Evolutionary conservation across 2,113 vertebrate species (phyloP).

Genomic region (Tyrannus savana): DNA sequence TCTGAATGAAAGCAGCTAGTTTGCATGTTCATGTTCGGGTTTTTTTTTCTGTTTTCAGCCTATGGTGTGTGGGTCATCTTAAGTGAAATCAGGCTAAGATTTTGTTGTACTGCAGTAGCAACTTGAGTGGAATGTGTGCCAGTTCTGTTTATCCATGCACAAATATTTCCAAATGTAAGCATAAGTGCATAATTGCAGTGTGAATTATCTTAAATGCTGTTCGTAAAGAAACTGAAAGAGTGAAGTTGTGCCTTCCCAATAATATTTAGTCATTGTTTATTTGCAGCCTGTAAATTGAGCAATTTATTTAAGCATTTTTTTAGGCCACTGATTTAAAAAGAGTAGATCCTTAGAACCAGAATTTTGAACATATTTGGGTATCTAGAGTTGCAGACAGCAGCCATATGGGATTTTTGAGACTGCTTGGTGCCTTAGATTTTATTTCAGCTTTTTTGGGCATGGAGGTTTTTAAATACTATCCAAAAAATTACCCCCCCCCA

Average conservation of each 20-base stretch:
- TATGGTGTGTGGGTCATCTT: background rate
- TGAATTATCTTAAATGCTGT: background rate
- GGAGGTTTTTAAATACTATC: background rate
- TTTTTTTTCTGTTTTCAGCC: background rate
- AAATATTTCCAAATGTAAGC: background rate
- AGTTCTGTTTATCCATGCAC: background rate
- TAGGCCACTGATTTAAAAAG: background rate
- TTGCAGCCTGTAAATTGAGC: background rate
- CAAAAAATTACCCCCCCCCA: background rate
- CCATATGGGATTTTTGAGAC: background rate
- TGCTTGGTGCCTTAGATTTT: background rate
- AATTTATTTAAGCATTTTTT: background rate
- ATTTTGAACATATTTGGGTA: background rate
- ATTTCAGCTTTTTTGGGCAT: background rate
- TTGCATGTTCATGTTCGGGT: background rate
- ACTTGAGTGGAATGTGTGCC: background rate
- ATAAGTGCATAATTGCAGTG: background rate
- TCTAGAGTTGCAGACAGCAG: background rate
- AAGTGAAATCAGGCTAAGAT: background rate
- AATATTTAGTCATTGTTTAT: background rate
- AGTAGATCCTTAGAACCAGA: background rate
- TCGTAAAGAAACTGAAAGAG: background rate
- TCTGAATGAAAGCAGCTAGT: background rate
- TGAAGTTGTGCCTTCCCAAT: background rate
- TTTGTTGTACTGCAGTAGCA: background rate